These are phyloP conservation scores for Kryptopterus vitreolus DNA, from an alignment of 2,797 vertebrate species.

Conservation along the genomic window DNA sequence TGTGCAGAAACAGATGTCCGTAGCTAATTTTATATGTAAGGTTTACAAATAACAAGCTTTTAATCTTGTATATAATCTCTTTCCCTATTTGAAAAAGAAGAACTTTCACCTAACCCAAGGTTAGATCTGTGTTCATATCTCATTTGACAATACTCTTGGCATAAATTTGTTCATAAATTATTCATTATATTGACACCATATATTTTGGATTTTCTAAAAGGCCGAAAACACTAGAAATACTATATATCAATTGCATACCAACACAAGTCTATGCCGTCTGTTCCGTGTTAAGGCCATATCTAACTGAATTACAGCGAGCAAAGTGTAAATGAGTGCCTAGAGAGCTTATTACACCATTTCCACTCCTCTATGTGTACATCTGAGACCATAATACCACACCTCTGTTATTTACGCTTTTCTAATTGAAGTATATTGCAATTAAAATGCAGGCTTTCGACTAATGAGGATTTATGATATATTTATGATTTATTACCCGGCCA, in stretches of 20 bases:
- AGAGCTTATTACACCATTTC: slow-evolving; percentile 29
- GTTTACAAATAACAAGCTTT: background rate
- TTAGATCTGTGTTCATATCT: background rate
- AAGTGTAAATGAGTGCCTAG: slow-evolving; percentile 9
- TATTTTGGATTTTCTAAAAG: background rate
- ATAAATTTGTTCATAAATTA: background rate
- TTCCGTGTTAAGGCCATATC: background rate
- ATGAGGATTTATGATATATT: slow-evolving; percentile 10
- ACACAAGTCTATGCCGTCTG: background rate
- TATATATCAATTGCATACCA: background rate
- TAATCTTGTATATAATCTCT: background rate
- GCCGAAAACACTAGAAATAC: background rate
- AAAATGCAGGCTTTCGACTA: background rate
- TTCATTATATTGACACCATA: background rate
- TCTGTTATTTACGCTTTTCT: background rate
- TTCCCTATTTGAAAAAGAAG: background rate
- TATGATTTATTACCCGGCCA: background rate
- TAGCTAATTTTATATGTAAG: background rate
- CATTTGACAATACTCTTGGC: too few relatives aligned
- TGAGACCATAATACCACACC: background rate
- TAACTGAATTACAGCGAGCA: slow-evolving; percentile 22
- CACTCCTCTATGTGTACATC: background rate
- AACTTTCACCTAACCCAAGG: background rate
- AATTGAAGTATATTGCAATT: slow-evolving; percentile 16
- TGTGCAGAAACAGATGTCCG: background rate